Evolutionary conservation across 2,888 invertebrate species (phyloP), one percentile per base, ranked within the genome.

Genomic region (Sinodicranocentrus sp.): DNA sequence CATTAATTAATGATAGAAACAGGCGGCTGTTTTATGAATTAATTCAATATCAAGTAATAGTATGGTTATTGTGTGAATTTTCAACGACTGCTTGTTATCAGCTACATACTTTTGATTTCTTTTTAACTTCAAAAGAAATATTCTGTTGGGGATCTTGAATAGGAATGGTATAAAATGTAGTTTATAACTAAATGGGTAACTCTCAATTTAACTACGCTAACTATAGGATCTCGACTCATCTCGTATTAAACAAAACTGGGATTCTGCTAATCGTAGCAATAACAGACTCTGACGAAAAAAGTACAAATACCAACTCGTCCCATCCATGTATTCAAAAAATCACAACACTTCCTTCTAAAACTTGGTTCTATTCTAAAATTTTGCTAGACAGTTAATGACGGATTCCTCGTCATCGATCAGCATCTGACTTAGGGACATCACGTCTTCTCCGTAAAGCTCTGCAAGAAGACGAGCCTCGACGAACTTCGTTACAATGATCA

Each of bases 401-500:
- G 33, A 44, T 57, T 61, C 26, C 21, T 73, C 73, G 78, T 86
- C 82, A 86, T 77, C 86, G 84, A 65, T 84, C 84, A 39, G 83
- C 83, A 33, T 82, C 84, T 19, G 73, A 65, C 26, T 82, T 78
- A 44, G 61, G 70, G 59, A 43, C 39, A 25, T 85, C 84, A 61
- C 82, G 71, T 25, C 82, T 73, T 17, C 82, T 70, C 54, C 82
- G 63, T 17, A 79, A 39, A 6, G 82, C 72, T 23, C 84, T 52
- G 68, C 82, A 76, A 25, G 80, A 75, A n/a, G 84, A 84, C 26
- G 84, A 78, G 28, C 84, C 82, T 17, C 86, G 82, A 57, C 87
- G 86, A 44, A 85, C 84, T 82, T 88, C 88, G 52, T 75, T 86
- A 71, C 88, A 88, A 72, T 87, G 85, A 76, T 87, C 86, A 21